Percentiles rank a stretch among this genome's conserved stretches.
phyloP scores from a whole-genome alignment of 2,888 invertebrate genomes.

The Agriopis aurantiaria region DNA sequence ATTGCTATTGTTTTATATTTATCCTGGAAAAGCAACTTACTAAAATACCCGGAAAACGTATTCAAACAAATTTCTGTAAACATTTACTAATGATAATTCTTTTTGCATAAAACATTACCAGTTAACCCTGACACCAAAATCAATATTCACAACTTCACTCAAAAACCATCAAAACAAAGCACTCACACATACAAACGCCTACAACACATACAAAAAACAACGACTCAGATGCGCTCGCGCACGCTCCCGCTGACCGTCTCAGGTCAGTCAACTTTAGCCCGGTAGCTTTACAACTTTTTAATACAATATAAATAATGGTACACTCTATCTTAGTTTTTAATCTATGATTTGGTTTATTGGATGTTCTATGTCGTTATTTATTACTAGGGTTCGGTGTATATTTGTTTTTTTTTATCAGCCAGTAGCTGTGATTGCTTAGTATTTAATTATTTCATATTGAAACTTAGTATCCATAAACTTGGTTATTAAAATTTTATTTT shows the following conservation, averaged over 20 bases:
- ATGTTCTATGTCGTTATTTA: slow-evolving; percentile 40
- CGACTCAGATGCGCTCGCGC: slow-evolving; percentile 59
- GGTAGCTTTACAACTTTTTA: slow-evolving; percentile 70
- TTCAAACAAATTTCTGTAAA: background rate
- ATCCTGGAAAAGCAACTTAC: too few species aligned
- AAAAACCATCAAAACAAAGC: slow-evolving; percentile 36
- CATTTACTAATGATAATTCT: too few species aligned
- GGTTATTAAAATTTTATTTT: background rate
- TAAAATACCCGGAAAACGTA: too few species aligned
- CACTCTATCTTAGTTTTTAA: slow-evolving; percentile 55
- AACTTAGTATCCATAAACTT: background rate
- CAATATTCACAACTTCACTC: slow-evolving; percentile 22
- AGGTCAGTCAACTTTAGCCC: slow-evolving; percentile 66
- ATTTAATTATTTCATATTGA: background rate
- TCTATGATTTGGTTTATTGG: slow-evolving; percentile 48
- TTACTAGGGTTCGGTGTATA: slow-evolving; percentile 27
- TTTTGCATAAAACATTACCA: slow-evolving; percentile 7
- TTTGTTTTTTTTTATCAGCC: slow-evolving; percentile 10
- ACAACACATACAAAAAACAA: slow-evolving; percentile 36
- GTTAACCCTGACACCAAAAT: slow-evolving; percentile 21
- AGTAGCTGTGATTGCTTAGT: slow-evolving; percentile 23
- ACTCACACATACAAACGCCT: slow-evolving; percentile 20
- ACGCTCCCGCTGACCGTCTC: slow-evolving; percentile 51
- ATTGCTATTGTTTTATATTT: too few species aligned
- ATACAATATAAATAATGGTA: slow-evolving; percentile 69